Evolutionary conservation across 2,888 invertebrate genomes (phyloP).

Genomic region (Sminthurides aquaticus): DNA sequence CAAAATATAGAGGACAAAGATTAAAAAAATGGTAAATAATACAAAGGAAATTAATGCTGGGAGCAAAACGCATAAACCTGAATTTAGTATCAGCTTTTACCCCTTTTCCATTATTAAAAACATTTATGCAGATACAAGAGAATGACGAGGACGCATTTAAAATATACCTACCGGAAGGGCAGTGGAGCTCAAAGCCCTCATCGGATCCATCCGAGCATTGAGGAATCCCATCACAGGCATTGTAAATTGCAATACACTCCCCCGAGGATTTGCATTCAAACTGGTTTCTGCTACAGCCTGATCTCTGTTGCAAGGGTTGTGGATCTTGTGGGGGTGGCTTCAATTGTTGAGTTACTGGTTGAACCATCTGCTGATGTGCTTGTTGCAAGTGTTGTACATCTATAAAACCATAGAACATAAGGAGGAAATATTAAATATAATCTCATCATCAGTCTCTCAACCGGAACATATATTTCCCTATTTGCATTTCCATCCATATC

Average conservation of each 20-base stretch:
- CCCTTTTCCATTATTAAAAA: no score
- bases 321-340: conserved; percentile 2
- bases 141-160: no score
- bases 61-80: no score
- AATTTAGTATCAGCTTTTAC: no score
- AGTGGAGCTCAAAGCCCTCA: conserved; percentile 75
- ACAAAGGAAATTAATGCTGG: no score
- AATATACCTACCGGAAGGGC: conserved; percentile 52
- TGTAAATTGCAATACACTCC: conserved; percentile 90
- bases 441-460: neutral
- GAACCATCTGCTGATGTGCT: conserved; percentile 4
- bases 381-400: neutral
- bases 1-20: no score
- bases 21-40: no score
- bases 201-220: conserved; percentile 89
- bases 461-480: neutral
- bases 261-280: conserved; percentile 77
- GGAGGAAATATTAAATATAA: neutral
- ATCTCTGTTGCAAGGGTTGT: conserved; percentile 2
- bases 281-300: conserved; percentile 69
- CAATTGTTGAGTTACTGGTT: neutral
- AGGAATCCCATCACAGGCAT: conserved; percentile 87
- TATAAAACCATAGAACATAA: neutral
- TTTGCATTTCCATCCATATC: no score
- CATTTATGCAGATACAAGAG: no score